Evolutionary conservation across 92 coral and sea anemone genomes (phyloP), one percentile per base, ranked within the genome.

Genomic region (Diadumene lineata): DNA sequence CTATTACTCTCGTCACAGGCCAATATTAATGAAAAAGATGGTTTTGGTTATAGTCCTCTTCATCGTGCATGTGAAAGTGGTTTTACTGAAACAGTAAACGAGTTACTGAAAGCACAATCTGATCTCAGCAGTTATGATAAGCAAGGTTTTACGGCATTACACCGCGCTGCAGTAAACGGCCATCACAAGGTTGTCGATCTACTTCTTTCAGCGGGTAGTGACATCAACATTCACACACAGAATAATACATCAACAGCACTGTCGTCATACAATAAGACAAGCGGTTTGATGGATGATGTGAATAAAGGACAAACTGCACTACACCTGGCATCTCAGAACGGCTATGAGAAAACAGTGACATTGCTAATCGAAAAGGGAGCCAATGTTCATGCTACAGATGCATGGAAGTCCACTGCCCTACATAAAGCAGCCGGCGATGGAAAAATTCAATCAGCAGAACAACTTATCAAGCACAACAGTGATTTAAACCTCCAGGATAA

Each of bases 381-480:
- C 56, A 83, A 83, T 50, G 53, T 64, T 1, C 53, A 90, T 33
- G 77, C 82, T 29, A 50, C 84, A 44, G 96, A 90, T 80, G 64
- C 56, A 66, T 90, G 96, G 92, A 69, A 79, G 32, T 82, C 74
- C 48, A 82, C 87, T 1, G 82, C 96, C 11, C 71, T 90, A 31
- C 96, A 90, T 30, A 88, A 86, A 74, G 86, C 92, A 65, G 81
- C 83, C 10, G 96, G 83, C 46, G 82, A 86, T 56, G 96, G 96
- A 7, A 83, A 90, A 57, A 72, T 84, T 0, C 28, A 67, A 34
- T 61, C 87, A 11, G 92, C 77, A 25, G 78, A 72, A 19, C 32
- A 31, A 51, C 68, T 90, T 56, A 62, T 86, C 44, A 70, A 64
- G 13, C 62, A 64, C 32, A 83, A 78, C 16, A 58, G 86, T 27